Evolutionary conservation across 2,888 invertebrate species (phyloP).

Genomic region (Tetragonula carbonaria): DNA sequence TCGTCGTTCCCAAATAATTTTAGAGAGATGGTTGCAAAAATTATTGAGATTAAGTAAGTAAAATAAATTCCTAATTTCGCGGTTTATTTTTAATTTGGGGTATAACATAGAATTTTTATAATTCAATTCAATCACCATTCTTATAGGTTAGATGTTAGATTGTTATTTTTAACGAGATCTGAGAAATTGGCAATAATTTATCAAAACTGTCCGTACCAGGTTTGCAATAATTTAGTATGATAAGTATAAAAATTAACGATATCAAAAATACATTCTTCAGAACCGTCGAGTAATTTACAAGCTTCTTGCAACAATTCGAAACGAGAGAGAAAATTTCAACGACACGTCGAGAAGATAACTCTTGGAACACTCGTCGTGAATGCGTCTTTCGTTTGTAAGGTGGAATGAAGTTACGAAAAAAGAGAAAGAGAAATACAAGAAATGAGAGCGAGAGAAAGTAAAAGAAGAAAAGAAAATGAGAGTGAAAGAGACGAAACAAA

Average conservation of each 20-base stretch:
- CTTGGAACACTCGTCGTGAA: slow-evolving; percentile 41
- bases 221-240: neutral
- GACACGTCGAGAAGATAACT: neutral
- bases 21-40: neutral
- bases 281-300: neutral
- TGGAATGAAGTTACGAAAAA: slow-evolving; percentile 2
- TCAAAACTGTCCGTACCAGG: neutral
- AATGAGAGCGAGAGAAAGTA: neutral
- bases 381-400: slow-evolving; percentile 46
- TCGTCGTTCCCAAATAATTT: neutral
- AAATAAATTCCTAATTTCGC: neutral
- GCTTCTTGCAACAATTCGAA: neutral
- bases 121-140: neutral
- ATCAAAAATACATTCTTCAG: too few relatives aligned
- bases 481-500: slow-evolving; percentile 19
- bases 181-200: neutral
- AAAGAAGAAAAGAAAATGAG: neutral
- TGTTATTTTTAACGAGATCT: neutral
- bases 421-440: neutral
- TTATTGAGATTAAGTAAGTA: neutral
- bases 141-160: too few relatives aligned
- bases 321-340: too few relatives aligned
- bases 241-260: neutral
- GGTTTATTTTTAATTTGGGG: neutral
- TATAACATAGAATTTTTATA: neutral